These are phyloP conservation scores for Patella pellucida DNA, from an alignment of 2,888 invertebrate genomes.

Conservation along the genomic window DNA sequence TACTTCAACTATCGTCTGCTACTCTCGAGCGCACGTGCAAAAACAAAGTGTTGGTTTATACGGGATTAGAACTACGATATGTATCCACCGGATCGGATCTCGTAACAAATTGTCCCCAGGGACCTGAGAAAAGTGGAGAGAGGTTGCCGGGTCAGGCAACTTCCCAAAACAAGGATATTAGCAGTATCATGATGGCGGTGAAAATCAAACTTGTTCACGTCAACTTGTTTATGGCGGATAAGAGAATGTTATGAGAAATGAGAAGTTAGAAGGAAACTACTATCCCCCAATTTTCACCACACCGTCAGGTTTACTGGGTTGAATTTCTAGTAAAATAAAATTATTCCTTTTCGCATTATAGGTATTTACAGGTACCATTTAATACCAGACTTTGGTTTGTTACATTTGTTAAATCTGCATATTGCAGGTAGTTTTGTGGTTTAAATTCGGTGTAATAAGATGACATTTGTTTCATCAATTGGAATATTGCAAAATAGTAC, in stretches of 20 bases:
- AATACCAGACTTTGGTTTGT: too few relatives aligned
- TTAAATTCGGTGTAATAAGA: too few relatives aligned
- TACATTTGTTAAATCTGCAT: too few relatives aligned
- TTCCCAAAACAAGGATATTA: constrained; percentile 4
- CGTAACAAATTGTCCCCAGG: constrained; percentile 1
- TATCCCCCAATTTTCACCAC: too few relatives aligned
- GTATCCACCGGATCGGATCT: background rate
- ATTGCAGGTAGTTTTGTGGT: too few relatives aligned
- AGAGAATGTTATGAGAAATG: background rate
- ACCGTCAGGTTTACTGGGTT: too few relatives aligned
- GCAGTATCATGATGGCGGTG: background rate
- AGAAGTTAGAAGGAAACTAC: background rate
- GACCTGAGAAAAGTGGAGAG: background rate
- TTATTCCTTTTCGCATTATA: too few relatives aligned
- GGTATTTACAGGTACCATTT: too few relatives aligned
- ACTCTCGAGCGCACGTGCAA: background rate
- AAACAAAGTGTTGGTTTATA: constrained; percentile 1
- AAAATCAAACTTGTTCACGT: background rate
- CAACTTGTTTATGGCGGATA: background rate
- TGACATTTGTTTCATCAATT: too few relatives aligned
- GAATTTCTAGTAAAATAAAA: too few relatives aligned
- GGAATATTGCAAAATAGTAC: too few relatives aligned
- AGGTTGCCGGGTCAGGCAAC: background rate
- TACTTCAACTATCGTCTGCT: constrained; percentile 1
- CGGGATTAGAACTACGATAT: background rate